phyloP scores from a whole-genome alignment of 1,140 invertebrate species.

The Drosophila ironensis region DNA sequence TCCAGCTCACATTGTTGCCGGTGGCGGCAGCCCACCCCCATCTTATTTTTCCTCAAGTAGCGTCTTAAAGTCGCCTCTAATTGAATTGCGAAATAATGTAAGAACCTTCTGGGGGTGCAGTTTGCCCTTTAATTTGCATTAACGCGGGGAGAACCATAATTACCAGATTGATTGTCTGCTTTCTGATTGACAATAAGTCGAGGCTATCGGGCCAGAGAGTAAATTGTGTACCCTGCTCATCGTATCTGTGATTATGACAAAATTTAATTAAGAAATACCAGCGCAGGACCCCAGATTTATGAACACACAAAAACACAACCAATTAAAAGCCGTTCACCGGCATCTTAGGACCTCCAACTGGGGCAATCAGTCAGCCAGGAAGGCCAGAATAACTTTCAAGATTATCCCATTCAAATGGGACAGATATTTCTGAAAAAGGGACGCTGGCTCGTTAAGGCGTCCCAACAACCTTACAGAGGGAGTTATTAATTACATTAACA shows the following conservation, averaged over 20 bases:
- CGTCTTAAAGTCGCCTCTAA: conserved; percentile 31
- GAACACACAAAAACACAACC: not conserved
- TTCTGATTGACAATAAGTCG: no score
- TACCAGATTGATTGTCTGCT: no score
- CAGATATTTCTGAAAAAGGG: no score
- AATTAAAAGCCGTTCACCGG: conserved; percentile 3
- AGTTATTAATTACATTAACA: conserved; percentile 49
- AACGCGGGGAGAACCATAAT: no score
- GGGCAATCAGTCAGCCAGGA: conserved; percentile 7
- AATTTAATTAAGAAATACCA: not conserved
- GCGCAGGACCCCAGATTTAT: not conserved
- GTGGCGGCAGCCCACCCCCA: no score
- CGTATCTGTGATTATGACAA: no score
- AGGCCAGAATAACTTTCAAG: conserved; percentile 1
- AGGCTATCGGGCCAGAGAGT: no score
- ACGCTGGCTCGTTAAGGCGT: conserved; percentile 16
- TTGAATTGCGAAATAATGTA: conserved; percentile 32
- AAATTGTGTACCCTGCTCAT: no score
- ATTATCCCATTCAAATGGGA: conserved; percentile 14
- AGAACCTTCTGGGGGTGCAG: conserved; percentile 7
- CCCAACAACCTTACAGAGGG: not conserved
- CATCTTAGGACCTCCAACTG: not conserved
- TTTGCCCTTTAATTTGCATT: not conserved
- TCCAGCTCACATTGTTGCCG: no score
- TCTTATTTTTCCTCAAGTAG: not conserved